A percentile compares a stretch with the other conserved stretches of the same genome.
Evolutionary conservation across 2,888 invertebrate species (phyloP).

Genomic region (Anoplius nigerrimus): DNA sequence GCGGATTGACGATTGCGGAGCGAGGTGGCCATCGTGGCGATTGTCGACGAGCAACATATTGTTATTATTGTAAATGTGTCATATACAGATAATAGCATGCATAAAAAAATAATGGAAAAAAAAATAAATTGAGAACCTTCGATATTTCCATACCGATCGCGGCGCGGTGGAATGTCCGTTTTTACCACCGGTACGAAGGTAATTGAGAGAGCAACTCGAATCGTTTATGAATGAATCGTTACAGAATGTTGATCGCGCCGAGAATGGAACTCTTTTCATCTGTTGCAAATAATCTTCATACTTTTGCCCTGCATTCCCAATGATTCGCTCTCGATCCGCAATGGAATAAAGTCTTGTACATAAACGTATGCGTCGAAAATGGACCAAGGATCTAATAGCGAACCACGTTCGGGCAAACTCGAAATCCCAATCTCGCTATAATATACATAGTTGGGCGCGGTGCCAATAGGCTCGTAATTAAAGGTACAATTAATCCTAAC

Average conservation of each 20-base stretch:
- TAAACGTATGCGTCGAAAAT: constrained; percentile 65
- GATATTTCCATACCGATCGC: constrained; percentile 73
- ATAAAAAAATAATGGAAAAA: constrained; percentile 44
- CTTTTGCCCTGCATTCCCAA: background rate
- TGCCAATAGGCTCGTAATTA: constrained; percentile 64
- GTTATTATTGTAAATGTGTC: constrained; percentile 73
- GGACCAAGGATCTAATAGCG: constrained; percentile 65
- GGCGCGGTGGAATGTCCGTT: constrained; percentile 66
- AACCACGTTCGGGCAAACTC: constrained; percentile 56
- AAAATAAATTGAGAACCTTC: constrained; percentile 63
- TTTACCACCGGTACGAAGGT: constrained; percentile 36
- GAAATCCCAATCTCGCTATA: constrained; percentile 46
- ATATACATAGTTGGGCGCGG: constrained; percentile 45
- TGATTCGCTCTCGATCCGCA: constrained; percentile 30
- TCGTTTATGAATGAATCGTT: too few species aligned
- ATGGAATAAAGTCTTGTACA: constrained; percentile 49
- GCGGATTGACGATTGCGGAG: constrained; percentile 37
- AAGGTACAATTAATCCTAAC: constrained; percentile 64
- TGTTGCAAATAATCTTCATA: background rate
- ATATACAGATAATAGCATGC: constrained; percentile 66
- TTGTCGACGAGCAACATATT: constrained; percentile 65
- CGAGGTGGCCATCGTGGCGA: constrained; percentile 43
- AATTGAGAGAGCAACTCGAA: too few species aligned
- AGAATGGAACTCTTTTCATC: constrained; percentile 41
- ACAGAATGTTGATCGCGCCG: constrained; percentile 40